phyloP scores from a whole-genome alignment of 2,888 invertebrate species.

The Eupithecia abbreviata region DNA sequence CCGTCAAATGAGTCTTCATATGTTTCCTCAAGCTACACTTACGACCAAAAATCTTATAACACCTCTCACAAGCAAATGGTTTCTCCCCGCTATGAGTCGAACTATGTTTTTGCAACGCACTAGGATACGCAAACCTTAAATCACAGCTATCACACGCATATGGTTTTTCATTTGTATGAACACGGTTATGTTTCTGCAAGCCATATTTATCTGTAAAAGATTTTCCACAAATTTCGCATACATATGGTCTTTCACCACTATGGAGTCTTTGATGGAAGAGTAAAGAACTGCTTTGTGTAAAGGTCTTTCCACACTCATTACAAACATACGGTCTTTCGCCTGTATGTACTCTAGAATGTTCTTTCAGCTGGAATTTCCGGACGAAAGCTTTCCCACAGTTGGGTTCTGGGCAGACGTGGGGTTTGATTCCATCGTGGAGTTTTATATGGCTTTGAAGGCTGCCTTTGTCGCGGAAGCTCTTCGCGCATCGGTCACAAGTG shows the following conservation, averaged over 20 bases:
- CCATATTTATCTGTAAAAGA: conserved; percentile 16
- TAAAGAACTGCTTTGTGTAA: conserved; percentile 14
- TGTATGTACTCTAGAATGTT: conserved; percentile 16
- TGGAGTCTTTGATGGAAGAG: conserved; percentile 5
- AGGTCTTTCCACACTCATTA: conserved; percentile 13
- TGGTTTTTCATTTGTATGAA: conserved; percentile 7
- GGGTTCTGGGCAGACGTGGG: background rate
- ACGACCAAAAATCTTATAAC: conserved; percentile 19
- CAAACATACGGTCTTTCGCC: conserved; percentile 13
- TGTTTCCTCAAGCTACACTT: conserved; percentile 16
- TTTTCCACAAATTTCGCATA: conserved; percentile 2
- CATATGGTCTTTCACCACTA: background rate
- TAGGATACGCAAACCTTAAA: conserved; percentile 4
- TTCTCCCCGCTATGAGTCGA: conserved; percentile 17
- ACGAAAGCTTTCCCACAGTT: conserved; percentile 16
- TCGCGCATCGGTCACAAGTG: conserved; percentile 25
- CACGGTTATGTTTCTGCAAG: conserved; percentile 3
- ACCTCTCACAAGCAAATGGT: conserved; percentile 21
- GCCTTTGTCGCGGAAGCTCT: conserved; percentile 10
- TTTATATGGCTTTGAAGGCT: conserved; percentile 2
- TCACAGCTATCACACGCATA: conserved; percentile 5
- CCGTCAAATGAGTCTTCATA: conserved; percentile 11
- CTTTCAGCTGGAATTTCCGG: conserved; percentile 7
- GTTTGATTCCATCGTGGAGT: background rate
- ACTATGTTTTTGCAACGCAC: conserved; percentile 22